A percentile compares a stretch with the other conserved stretches of the same genome.
phyloP scores from a whole-genome alignment of 2,888 invertebrate species.

The Chrysolina oricalcia region DNA sequence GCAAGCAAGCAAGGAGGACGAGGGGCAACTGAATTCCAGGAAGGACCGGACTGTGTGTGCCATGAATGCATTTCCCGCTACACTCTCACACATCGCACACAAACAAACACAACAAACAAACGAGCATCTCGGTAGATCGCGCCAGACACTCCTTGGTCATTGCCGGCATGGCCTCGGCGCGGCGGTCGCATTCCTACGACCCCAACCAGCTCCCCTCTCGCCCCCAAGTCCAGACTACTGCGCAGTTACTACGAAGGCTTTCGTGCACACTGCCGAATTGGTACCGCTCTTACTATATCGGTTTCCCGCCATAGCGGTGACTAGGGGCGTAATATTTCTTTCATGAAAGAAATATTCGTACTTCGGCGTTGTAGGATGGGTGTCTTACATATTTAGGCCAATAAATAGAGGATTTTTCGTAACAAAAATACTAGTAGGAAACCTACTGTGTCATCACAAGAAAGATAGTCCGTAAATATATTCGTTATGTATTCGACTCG shows the following conservation, averaged over 20 bases:
- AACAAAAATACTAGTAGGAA: no score
- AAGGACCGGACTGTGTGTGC: slow-evolving; percentile 38
- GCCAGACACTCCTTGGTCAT: slow-evolving; percentile 51
- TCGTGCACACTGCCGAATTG: background rate
- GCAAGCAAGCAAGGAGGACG: slow-evolving; percentile 24
- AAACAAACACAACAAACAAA: slow-evolving; percentile 10
- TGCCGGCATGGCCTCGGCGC: slow-evolving; percentile 46
- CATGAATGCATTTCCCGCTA: slow-evolving; percentile 38
- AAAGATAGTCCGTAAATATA: no score
- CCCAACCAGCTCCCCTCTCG: slow-evolving; percentile 28
- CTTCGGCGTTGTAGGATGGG: background rate
- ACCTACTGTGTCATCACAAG: no score
- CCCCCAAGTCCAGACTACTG: slow-evolving; percentile 51
- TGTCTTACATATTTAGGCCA: background rate
- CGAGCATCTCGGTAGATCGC: background rate
- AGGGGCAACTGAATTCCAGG: slow-evolving; percentile 42
- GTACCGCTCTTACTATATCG: slow-evolving; percentile 9
- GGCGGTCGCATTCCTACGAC: slow-evolving; percentile 46
- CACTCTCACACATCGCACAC: slow-evolving; percentile 24
- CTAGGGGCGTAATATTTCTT: background rate
- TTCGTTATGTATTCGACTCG: no score
- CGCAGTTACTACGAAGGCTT: slow-evolving; percentile 50
- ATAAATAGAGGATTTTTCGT: no score
- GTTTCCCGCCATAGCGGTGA: slow-evolving; percentile 40
- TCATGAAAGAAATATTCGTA: background rate